A percentile compares a stretch with the other conserved stretches of the same genome.
Conservation (phyloP, 2,113 vertebrate genomes). For the Indicator maculatus region DNA sequence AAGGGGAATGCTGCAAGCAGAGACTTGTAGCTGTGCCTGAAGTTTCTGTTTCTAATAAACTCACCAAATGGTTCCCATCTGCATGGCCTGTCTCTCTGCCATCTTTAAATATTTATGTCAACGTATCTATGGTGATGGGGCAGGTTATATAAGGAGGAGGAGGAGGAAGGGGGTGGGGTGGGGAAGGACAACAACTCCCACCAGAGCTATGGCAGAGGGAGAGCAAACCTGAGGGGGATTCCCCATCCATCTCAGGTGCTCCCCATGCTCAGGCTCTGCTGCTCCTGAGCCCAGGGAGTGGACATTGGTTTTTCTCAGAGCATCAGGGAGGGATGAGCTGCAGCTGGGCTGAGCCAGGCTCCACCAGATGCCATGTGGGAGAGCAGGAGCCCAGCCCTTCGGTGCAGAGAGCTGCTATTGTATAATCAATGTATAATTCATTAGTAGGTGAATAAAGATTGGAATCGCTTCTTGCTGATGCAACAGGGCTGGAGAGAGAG, state of each 20-base stretch:
- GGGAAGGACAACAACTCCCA: background rate
- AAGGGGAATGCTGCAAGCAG: background rate
- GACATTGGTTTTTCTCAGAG: background rate
- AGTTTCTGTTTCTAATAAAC: conserved; percentile 53
- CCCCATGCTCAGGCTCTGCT: background rate
- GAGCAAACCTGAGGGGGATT: background rate
- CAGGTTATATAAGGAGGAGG: background rate
- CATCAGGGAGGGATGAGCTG: background rate
- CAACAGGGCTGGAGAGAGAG: background rate
- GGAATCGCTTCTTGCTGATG: conserved; percentile 8
- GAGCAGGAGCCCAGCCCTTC: background rate
- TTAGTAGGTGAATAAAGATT: conserved; percentile 35
- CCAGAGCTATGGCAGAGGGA: background rate
- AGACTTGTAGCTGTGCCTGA: background rate
- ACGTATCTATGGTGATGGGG: conserved; percentile 53
- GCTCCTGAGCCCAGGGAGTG: background rate
- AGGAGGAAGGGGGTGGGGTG: background rate
- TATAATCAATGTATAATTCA: conserved; percentile 62
- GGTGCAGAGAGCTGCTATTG: background rate
- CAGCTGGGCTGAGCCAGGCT: background rate
- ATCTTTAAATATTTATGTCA: conserved; percentile 65
- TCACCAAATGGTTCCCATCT: conserved; percentile 21
- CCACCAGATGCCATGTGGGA: background rate
- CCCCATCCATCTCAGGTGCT: fast-evolving
- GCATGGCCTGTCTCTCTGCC: background rate